phyloP scores from a whole-genome alignment of 1,140 invertebrate genomes.

The Gryllus bimaculatus region DNA sequence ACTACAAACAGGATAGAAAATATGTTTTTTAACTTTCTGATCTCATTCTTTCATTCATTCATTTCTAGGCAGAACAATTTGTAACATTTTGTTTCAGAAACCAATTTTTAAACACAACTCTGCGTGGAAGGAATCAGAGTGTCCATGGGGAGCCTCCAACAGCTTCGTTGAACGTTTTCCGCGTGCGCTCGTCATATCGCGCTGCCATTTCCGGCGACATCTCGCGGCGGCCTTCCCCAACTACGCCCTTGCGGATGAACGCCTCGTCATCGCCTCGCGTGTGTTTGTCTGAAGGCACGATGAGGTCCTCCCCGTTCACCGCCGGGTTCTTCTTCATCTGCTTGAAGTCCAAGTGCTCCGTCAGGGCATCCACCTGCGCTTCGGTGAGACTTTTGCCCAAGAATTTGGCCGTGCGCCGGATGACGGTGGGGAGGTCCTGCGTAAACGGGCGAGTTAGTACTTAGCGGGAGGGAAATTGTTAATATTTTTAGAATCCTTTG shows the following conservation, averaged over 20 bases:
- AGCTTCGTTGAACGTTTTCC: not conserved
- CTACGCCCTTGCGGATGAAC: conserved; percentile 9
- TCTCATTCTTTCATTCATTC: no score
- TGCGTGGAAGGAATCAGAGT: not conserved
- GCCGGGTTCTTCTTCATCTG: conserved; percentile 52
- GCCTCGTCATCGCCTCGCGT: not conserved
- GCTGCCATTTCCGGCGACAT: conserved; percentile 8
- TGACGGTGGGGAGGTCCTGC: conserved; percentile 45
- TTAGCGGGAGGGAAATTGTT: no score
- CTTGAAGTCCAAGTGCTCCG: conserved; percentile 52
- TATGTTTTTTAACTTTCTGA: no score
- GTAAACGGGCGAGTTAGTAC: not conserved
- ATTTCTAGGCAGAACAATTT: no score
- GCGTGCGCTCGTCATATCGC: not conserved
- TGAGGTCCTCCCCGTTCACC: not conserved
- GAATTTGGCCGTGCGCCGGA: conserved; percentile 47
- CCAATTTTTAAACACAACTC: no score
- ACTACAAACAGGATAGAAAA: no score
- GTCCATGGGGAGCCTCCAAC: not conserved
- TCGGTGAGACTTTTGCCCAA: conserved; percentile 41
- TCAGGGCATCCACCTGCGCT: conserved; percentile 40
- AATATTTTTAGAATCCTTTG: no score
- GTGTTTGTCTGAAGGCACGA: not conserved
- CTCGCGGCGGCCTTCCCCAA: conserved; percentile 8
- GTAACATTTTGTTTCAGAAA: no score